Base-by-base conservation (phyloP, 2,888 invertebrate species). In the Alcis repandata region DNA sequence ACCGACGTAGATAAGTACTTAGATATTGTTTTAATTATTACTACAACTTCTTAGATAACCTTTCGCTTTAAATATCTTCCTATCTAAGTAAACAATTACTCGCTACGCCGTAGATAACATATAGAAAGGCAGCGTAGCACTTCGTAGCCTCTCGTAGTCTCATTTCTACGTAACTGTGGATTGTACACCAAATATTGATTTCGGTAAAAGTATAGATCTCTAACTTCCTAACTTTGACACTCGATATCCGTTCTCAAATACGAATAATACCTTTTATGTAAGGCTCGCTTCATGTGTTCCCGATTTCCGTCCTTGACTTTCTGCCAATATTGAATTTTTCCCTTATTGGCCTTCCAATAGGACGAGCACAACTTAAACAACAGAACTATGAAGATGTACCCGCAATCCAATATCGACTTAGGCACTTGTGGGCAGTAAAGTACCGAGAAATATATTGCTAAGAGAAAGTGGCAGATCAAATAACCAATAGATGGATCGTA, bases 401-500 rank as follows among this genome's bases (percentile, higher is more conserved):
- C 15, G 8, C 57, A 63, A 57, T 57, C 52, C 46, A 58, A 63
- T 63, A 59, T 63, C 41, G 58, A 59, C 20, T 46, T 58, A 22
- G 46, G 45, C 43, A 43, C 56, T 56, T 9, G 49, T 53, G 57
- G 33, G 59, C 53, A 61, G 57, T 61, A 58, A 61, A 57, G 57
- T 58, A 61, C 53, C 13, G 1, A 19, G 22, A 56, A 64, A 59
- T 67, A 63, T 53, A 68, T 43, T 22, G 53, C 58, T 48, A 58
- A 62, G 59, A 62, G 17, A 62, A 2, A 27, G 27, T 27, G 3
- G 6, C 27, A 27, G 27, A 27, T 27, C 27, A 27, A 4, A 27
- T 4, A 4, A 27, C 27, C 27, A 27, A 6, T 27, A 27, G 27
- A 27, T 6, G 6, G 27, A 27, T 6, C 27, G 27, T 27, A 27